These are phyloP conservation scores for Aleiodes leptofemur DNA, from an alignment of 2,888 invertebrate species.

Conservation along the genomic window DNA sequence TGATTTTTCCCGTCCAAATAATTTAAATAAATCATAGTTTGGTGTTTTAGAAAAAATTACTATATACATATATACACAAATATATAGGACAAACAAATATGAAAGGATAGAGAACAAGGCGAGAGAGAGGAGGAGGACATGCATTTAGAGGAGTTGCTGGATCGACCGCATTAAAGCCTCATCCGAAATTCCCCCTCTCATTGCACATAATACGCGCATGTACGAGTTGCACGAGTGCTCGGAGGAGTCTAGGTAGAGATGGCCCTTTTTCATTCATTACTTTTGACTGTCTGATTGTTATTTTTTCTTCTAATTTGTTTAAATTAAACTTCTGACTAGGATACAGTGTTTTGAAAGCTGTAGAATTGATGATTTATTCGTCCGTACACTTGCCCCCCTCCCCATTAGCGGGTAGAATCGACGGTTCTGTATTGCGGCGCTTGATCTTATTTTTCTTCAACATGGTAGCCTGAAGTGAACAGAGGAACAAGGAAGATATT, in stretches of 20 bases:
- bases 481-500: conserved; percentile 73
- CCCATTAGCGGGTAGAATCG: conserved; percentile 84
- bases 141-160: conserved; percentile 49
- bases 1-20: too few relatives aligned
- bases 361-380: conserved; percentile 76
- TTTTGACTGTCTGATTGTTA: neutral
- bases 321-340: conserved; percentile 27
- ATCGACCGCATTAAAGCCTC: conserved; percentile 57
- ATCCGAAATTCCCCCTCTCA: conserved; percentile 65
- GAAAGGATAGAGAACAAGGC: conserved; percentile 42
- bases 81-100: conserved; percentile 26
- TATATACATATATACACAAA: too few relatives aligned
- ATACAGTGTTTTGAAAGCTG: conserved; percentile 61
- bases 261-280: conserved; percentile 39
- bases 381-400: conserved; percentile 82
- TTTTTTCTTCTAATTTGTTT: conserved; percentile 33
- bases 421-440: conserved; percentile 91
- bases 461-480: conserved; percentile 95
- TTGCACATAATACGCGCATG: conserved; percentile 50
- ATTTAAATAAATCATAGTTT: too few relatives aligned
- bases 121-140: conserved; percentile 44
- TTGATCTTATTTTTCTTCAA: conserved; percentile 99
- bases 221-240: conserved; percentile 51
- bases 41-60: too few relatives aligned
- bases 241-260: conserved; percentile 64